Evolutionary conservation across 2,113 vertebrate species (phyloP), one percentile per base, ranked within the genome.

Genomic region (Jaculus jaculus): DNA sequence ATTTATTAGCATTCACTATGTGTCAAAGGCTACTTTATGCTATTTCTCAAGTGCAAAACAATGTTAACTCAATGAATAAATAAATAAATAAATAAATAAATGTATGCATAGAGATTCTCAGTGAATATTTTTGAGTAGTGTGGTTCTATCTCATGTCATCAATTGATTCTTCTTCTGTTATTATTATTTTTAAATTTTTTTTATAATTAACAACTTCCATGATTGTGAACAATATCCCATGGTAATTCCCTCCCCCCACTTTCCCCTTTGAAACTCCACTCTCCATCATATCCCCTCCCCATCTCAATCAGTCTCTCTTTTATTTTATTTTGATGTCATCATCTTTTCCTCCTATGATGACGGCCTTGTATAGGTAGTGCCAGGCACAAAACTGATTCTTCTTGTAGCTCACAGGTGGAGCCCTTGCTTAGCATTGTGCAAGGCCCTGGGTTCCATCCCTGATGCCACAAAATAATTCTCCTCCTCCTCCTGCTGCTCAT

Each of bases 41-140:
- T 73, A 42, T 80, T 90, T 71, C 7, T 72, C 63, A 63, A 63
- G 28, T 58, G 2, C 54, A 58, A 80, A 91, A 88, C 24, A 5
- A 37, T 18, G 13, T 51, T 73, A 71, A 78, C 74, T 80, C 93
- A 90, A n/a, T 77, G 23, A 85, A 75, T 34, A 87, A 79, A 84
- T 72, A 37, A 92, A 66, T n/a, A n/a, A 90, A n/a, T 77, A 18
- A 85, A 75, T 34, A 87, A 79, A 84, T 72, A 37, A 92, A 66
- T 65, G 8, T 5, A 60, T 30, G 20, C 20, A 5, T 69, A 32
- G 58, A 81, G 26, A 34, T 78, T 71, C 5, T 89, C 16, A 37
- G 23, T 61, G 84, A 69, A 26, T 84, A 74, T 23, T 66, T 95
- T 77, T 82, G 71, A 79, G 69, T 32, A 81, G 39, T 74, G 61